A percentile compares a stretch with the other conserved stretches of the same genome.
Evolutionary conservation across 2,888 invertebrate species (phyloP).

Genomic region (Dryobotodes eremita): DNA sequence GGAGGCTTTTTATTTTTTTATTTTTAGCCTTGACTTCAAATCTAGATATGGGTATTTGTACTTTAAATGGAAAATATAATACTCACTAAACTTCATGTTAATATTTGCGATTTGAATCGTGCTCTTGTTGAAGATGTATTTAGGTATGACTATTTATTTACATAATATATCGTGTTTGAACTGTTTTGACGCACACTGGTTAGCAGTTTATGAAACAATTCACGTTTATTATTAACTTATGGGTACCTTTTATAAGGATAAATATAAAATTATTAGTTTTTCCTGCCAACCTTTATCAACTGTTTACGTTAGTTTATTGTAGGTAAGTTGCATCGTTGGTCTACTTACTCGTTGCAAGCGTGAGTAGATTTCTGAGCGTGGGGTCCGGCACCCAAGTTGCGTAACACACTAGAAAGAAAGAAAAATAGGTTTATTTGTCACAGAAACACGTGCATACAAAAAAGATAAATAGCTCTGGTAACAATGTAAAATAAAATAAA

Average conservation of each 20-base stretch:
- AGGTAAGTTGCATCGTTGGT: background rate
- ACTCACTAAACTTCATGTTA: conserved; percentile 47
- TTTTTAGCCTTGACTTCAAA: background rate
- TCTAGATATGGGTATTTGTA: background rate
- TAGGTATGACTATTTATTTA: conserved; percentile 12
- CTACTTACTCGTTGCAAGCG: background rate
- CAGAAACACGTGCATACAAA: too few species aligned
- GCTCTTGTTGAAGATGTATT: background rate
- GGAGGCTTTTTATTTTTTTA: too few species aligned
- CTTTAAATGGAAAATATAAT: conserved; percentile 16
- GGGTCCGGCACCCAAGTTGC: too few species aligned
- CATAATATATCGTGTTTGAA: conserved; percentile 9
- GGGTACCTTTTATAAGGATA: background rate
- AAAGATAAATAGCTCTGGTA: too few species aligned
- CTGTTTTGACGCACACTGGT: conserved; percentile 26
- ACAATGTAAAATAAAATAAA: too few species aligned
- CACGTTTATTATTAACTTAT: background rate
- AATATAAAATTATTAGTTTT: background rate
- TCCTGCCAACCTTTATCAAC: background rate
- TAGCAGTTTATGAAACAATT: background rate
- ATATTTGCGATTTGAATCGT: conserved; percentile 26
- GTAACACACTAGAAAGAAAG: too few species aligned
- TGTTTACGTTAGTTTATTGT: background rate
- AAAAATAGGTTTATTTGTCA: too few species aligned
- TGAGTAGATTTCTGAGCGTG: background rate